Percentiles rank a stretch among this genome's conserved stretches.
Evolutionary conservation across 2,888 invertebrate species (phyloP).

Genomic region (Rhopalosiphum nymphaeae): DNA sequence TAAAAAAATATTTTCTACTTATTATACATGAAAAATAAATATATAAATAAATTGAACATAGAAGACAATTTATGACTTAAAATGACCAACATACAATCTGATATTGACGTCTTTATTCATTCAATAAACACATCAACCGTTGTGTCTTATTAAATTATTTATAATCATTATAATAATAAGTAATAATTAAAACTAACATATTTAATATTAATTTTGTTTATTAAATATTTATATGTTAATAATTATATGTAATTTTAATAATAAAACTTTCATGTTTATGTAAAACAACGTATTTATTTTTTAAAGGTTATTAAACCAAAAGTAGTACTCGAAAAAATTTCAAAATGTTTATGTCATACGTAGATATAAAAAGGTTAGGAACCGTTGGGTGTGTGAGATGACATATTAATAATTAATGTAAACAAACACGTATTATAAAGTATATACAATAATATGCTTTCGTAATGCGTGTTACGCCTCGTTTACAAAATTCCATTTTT

Average conservation of each 20-base stretch:
- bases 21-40: background rate
- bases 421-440: background rate
- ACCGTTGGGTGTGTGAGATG: background rate
- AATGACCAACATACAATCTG: background rate
- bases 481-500: background rate
- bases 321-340: no score
- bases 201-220: no score
- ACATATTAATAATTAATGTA: background rate
- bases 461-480: background rate
- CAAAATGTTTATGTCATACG: no score
- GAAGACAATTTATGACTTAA: background rate
- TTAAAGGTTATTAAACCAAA: no score
- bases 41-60: background rate
- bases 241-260: no score
- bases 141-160: background rate
- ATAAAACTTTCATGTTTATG: no score
- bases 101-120: background rate
- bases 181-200: no score
- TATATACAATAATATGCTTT: slow-evolving; percentile 2
- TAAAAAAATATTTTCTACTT: background rate
- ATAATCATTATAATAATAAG: no score
- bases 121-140: background rate
- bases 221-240: no score
- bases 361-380: no score
- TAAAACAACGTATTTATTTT: no score